These are phyloP conservation scores for Drosophila tropicalis DNA, from an alignment of 1,140 invertebrate genomes.

Conservation along the genomic window DNA sequence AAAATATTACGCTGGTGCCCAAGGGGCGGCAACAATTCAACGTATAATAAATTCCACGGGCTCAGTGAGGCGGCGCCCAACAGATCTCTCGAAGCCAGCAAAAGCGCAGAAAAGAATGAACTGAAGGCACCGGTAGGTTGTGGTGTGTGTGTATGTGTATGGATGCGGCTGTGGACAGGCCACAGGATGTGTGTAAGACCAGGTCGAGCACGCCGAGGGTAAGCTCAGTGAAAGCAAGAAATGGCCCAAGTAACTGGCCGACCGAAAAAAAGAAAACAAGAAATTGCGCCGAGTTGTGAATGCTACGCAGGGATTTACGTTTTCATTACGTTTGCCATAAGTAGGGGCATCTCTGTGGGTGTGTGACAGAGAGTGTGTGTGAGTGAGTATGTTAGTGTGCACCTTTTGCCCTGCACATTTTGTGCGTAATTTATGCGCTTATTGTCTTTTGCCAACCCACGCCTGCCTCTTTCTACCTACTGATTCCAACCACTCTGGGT, in stretches of 20 bases:
- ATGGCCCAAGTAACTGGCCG: conserved; percentile 41
- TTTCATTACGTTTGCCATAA: conserved; percentile 77
- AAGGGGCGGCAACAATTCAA: conserved; percentile 28
- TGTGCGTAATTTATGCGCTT: conserved; percentile 77
- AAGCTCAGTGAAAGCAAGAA: conserved; percentile 51
- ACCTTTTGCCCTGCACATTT: conserved; percentile 55
- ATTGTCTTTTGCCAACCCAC: conserved; percentile 59
- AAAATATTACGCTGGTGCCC: conserved; percentile 50
- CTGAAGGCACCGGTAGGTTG: conserved; percentile 7
- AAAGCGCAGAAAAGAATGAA: conserved; percentile 19
- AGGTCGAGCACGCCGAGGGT: conserved; percentile 34
- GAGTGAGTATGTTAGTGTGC: conserved; percentile 33
- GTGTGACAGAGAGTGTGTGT: conserved; percentile 20
- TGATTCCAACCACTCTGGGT: neutral
- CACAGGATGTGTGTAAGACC: conserved; percentile 31
- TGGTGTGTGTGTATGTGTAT: conserved; percentile 1
- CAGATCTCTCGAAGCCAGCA: conserved; percentile 38
- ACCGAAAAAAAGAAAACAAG: conserved; percentile 24
- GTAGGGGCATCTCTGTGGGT: conserved; percentile 24
- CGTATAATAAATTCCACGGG: conserved; percentile 66
- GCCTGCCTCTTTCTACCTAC: neutral
- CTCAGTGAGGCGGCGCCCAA: conserved; percentile 54
- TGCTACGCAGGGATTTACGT: conserved; percentile 77
- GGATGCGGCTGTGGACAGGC: conserved; percentile 29
- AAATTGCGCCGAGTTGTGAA: conserved; percentile 80